Conservation (phyloP, 2,113 vertebrate genomes). For the Pseudopodoces humilis region DNA sequence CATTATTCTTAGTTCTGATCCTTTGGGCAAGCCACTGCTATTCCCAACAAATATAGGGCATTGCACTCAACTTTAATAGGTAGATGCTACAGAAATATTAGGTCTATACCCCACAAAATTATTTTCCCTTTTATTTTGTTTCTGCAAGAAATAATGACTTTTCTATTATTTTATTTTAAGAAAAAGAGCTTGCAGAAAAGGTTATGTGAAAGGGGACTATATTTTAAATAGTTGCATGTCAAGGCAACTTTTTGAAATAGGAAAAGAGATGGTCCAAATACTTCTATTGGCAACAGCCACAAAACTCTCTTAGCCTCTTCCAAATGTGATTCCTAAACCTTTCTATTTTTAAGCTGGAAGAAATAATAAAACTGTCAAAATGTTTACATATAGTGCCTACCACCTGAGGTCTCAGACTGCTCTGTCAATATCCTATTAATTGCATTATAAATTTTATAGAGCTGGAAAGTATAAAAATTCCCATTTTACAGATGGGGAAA, state of each 20-base stretch:
- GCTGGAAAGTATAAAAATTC: slow-evolving; percentile 57
- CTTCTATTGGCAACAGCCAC: background rate
- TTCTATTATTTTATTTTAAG: background rate
- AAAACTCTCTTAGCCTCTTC: background rate
- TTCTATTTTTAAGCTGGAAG: slow-evolving; percentile 12
- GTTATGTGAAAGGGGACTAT: background rate
- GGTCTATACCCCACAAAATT: background rate
- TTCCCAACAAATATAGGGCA: background rate
- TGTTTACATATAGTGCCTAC: slow-evolving; percentile 49
- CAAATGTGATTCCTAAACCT: background rate
- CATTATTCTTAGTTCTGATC: slow-evolving; percentile 6
- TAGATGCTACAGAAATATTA: background rate
- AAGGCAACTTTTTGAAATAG: background rate
- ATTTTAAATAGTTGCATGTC: background rate
- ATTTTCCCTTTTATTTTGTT: background rate
- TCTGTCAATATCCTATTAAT: slow-evolving; percentile 66
- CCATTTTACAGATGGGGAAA: slow-evolving; percentile 54
- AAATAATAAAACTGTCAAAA: slow-evolving; percentile 52
- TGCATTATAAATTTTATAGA: slow-evolving; percentile 64
- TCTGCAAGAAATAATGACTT: background rate
- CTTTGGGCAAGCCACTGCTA: background rate
- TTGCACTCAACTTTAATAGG: background rate
- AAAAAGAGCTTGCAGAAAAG: background rate
- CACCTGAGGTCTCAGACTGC: slow-evolving; percentile 48
- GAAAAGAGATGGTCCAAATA: background rate